Base-by-base conservation (phyloP, 1,140 invertebrate species). In the Drosophila ambigua region DNA sequence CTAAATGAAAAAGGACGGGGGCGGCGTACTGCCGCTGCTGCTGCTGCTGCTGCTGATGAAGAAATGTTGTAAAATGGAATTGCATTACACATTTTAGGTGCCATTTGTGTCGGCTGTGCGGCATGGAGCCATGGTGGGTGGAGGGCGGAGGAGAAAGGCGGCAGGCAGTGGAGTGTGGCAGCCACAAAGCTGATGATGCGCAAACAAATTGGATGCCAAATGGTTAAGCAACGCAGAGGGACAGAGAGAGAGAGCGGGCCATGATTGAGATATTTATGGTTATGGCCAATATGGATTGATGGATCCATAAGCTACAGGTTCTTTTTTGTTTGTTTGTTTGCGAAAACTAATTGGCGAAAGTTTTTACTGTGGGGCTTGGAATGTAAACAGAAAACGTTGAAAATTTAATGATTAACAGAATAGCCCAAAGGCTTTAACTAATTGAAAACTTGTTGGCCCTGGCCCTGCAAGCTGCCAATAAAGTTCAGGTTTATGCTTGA, bases 1-100 rank as follows among this genome's bases (percentile, higher is more conserved):
- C 16, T 51, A 28, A 55, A 65, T 35, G 59, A 31, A 52, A 45
- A 51, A 5, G 43, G 26, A 43, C 15, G 45, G 13, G 16, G 31
- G 45, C 43, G 45, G 20, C 39, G 26, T 26, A 26, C 26, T 26
- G 5, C 7, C 7, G 8, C 31, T 11, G 31, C 28, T 9, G 9
- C 9, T 11, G 35, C 13, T 52, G 28, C 13, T 52, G 41, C 7
- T 4, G 28, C 50, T 62, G 58, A 59, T 76, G 61, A 77, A 72
- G 77, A 81, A 81, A 65, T 67, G 66, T 48, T 66, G 72, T 77
- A 72, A 80, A 80, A 81, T 77, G 66, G 59, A 77, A 81, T 80
- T 81, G 72, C 72, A 81, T 79, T 81, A 81, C 78, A 76, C 67
- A 81, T 71, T 81, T 81, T 64, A 63, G 68, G 50, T 76, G 72